phyloP scores from a whole-genome alignment of 2,888 invertebrate genomes.

The Diplolepis rosae region DNA sequence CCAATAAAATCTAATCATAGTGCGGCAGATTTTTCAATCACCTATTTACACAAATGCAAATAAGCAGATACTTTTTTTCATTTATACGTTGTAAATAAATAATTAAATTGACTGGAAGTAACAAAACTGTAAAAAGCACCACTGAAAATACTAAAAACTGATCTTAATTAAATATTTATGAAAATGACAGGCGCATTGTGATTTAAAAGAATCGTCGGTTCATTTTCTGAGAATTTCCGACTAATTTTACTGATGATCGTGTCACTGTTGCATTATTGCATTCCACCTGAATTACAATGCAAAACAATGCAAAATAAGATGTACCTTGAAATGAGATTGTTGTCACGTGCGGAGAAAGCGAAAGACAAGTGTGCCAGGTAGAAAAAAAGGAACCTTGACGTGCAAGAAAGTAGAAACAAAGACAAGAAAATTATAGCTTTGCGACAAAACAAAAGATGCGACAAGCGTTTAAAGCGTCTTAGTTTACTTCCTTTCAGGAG shows the following conservation, averaged over 20 bases:
- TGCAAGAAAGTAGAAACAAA: conserved; percentile 26
- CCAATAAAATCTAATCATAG: too few relatives aligned
- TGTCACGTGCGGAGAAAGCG: conserved; percentile 27
- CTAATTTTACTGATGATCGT: neutral
- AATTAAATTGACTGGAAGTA: too few relatives aligned
- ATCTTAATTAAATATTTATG: too few relatives aligned
- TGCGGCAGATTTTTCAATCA: too few relatives aligned
- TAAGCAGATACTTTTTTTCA: too few relatives aligned
- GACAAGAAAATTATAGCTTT: conserved; percentile 6
- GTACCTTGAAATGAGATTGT: neutral
- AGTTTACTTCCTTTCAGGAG: conserved; percentile 5
- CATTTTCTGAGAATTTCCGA: neutral
- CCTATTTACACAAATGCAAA: too few relatives aligned
- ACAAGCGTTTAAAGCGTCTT: conserved; percentile 3
- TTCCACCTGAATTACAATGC: neutral
- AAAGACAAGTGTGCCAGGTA: conserved; percentile 16
- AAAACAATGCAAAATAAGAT: neutral
- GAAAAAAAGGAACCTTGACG: conserved; percentile 3
- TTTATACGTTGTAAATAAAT: too few relatives aligned
- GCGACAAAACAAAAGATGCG: conserved; percentile 1
- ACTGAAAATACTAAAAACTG: too few relatives aligned
- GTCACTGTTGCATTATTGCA: neutral
- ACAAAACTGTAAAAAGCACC: too few relatives aligned
- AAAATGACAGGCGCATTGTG: too few relatives aligned
- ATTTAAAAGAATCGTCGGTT: too few relatives aligned